Conservation (phyloP, 2,888 invertebrate genomes). For the Cinara cedri region DNA sequence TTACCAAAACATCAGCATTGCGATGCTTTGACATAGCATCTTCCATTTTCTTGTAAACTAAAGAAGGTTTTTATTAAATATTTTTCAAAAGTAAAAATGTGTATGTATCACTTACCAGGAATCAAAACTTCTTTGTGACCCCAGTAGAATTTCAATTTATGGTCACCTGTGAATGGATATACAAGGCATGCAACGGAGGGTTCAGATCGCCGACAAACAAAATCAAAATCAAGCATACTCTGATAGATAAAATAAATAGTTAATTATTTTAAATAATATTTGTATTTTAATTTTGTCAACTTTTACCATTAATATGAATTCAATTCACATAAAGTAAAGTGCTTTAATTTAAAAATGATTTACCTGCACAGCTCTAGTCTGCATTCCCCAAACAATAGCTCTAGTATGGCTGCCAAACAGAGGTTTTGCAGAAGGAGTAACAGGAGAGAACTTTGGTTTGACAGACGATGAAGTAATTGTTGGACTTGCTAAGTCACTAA, state of each 20-base stretch:
- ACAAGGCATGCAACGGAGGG: constrained; percentile 96
- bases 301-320: neutral
- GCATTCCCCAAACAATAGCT: constrained; percentile 99
- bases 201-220: constrained; percentile 84
- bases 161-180: constrained; percentile 97
- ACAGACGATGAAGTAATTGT: constrained; percentile 46
- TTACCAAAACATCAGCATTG: constrained; percentile 93
- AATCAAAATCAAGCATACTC: constrained; percentile 96
- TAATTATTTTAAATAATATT: neutral
- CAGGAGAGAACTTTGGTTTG: constrained; percentile 27
- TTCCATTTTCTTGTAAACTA: constrained; percentile 94
- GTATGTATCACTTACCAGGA: constrained; percentile 67
- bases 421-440: constrained; percentile 62
- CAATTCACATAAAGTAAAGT: neutral
- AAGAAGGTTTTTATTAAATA: constrained; percentile 60
- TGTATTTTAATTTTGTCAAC: neutral
- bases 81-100: neutral
- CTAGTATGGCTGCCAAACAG: constrained; percentile 85
- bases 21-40: constrained; percentile 95
- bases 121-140: constrained; percentile 96
- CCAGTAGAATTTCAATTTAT: constrained; percentile 99
- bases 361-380: constrained; percentile 88
- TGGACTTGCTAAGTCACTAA: constrained; percentile 20
- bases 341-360: constrained; percentile 37
- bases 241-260: constrained; percentile 62